Conservation (phyloP, 2,888 invertebrate genomes). For the Arge pagana region DNA sequence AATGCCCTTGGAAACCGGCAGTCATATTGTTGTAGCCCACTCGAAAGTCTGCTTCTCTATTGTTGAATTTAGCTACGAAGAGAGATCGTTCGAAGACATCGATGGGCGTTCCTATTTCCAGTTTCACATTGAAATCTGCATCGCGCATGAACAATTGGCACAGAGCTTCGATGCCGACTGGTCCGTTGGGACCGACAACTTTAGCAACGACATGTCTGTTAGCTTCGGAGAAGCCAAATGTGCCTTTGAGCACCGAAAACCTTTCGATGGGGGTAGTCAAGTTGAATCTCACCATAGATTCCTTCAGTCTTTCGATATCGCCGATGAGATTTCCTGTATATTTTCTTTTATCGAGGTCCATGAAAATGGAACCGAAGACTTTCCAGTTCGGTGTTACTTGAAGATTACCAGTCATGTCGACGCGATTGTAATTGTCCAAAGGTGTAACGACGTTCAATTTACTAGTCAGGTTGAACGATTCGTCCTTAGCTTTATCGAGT, state of each 20-base stretch:
- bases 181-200: constrained; percentile 70
- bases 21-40: constrained; percentile 76
- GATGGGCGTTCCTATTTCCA: constrained; percentile 75
- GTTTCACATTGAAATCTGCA: constrained; percentile 74
- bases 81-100: constrained; percentile 71
- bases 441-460: constrained; percentile 70
- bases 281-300: constrained; percentile 76
- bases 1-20: constrained; percentile 78
- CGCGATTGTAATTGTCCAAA: constrained; percentile 68
- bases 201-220: constrained; percentile 75
- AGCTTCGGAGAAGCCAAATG: constrained; percentile 74
- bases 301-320: constrained; percentile 71
- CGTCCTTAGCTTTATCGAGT: constrained; percentile 62
- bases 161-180: constrained; percentile 71
- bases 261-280: constrained; percentile 75
- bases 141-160: constrained; percentile 65
- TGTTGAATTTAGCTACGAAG: constrained; percentile 70
- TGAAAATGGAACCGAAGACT: constrained; percentile 70
- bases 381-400: constrained; percentile 67
- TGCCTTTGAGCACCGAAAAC: constrained; percentile 67
- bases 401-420: constrained; percentile 70
- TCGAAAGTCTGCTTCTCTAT: constrained; percentile 73
- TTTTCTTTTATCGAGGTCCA: constrained; percentile 73
- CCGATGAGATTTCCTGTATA: constrained; percentile 66
- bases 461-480: constrained; percentile 67